phyloP scores from a whole-genome alignment of 1,140 invertebrate genomes.

The Parapsyche elsis region DNA sequence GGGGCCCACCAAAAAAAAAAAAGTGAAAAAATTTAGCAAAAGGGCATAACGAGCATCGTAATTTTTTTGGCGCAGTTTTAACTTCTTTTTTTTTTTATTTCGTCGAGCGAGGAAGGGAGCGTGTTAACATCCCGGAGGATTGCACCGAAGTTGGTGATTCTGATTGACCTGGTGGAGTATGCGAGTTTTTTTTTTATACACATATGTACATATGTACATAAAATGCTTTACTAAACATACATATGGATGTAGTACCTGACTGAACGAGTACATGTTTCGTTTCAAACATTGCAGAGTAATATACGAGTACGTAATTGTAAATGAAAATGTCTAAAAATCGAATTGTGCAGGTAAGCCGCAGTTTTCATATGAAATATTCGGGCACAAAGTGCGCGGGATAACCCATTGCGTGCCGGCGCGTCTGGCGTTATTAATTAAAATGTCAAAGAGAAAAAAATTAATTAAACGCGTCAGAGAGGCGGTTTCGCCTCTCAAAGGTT shows the following conservation, averaged over 20 bases:
- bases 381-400: not conserved
- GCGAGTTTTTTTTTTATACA: not conserved
- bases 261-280: no score
- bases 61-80: constrained; percentile 40
- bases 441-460: constrained; percentile 46
- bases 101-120: no score
- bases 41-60: constrained; percentile 50
- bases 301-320: no score
- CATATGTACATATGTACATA: not conserved
- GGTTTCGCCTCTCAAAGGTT: constrained; percentile 36
- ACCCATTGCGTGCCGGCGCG: not conserved
- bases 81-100: not conserved
- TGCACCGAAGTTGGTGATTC: constrained; percentile 7
- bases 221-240: no score
- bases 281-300: no score
- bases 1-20: constrained; percentile 17
- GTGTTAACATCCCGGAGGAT: not conserved
- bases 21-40: constrained; percentile 38
- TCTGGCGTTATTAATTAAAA: constrained; percentile 43
- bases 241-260: no score
- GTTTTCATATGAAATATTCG: constrained; percentile 5
- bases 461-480: constrained; percentile 34
- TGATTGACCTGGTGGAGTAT: not conserved
- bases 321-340: no score
- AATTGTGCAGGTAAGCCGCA: not conserved